phyloP scores from a whole-genome alignment of 2,888 invertebrate genomes.

The Steinernema hermaphroditum region DNA sequence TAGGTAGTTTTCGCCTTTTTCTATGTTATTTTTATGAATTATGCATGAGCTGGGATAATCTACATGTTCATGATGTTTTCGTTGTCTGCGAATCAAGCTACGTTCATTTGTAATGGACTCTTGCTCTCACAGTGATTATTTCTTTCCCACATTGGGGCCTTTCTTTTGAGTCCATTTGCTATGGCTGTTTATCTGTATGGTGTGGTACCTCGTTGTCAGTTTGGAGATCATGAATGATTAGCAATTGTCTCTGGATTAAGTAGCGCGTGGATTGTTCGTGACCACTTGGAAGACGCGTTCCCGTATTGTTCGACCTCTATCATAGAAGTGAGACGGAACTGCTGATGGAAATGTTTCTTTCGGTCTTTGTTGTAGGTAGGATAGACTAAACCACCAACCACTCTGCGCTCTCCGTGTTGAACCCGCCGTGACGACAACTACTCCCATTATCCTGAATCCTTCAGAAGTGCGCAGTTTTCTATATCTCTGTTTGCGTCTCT shows the following conservation, averaged over 20 bases:
- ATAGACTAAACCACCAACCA: conserved; percentile 26
- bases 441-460: conserved; percentile 31
- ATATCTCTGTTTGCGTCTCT: conserved; percentile 31
- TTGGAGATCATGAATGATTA: not conserved
- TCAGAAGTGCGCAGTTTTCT: conserved; percentile 31
- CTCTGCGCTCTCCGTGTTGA: conserved; percentile 25
- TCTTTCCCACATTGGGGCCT: too few relatives aligned
- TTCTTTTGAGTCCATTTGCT: too few relatives aligned
- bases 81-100: conserved; percentile 10
- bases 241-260: conserved; percentile 9
- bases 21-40: conserved; percentile 7
- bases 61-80: not conserved
- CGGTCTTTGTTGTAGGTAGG: conserved; percentile 31
- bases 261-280: conserved; percentile 31
- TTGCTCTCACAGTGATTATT: too few relatives aligned
- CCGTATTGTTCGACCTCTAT: conserved; percentile 25
- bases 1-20: conserved; percentile 2
- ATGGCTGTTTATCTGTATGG: too few relatives aligned
- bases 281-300: conserved; percentile 30
- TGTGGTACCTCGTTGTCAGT: too few relatives aligned
- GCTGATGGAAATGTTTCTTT: conserved; percentile 31
- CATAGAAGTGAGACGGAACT: conserved; percentile 30
- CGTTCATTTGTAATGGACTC: not conserved
- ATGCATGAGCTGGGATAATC: not conserved
- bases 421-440: conserved; percentile 28